A percentile compares a stretch with the other conserved stretches of the same genome.
Conservation (phyloP, 2,888 invertebrate genomes). For the Archaeoteleia sp. region DNA sequence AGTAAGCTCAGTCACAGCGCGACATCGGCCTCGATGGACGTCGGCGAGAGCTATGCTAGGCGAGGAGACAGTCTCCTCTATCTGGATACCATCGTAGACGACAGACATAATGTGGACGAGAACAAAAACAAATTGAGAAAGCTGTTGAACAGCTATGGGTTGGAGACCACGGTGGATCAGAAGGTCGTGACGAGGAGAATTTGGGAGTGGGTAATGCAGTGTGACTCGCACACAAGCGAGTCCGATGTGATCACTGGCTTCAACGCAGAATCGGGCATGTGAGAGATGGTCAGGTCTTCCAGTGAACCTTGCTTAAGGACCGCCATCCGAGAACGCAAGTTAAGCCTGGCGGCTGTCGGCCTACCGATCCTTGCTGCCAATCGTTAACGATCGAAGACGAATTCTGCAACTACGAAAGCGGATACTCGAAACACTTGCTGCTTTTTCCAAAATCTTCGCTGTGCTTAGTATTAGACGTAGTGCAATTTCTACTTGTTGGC, state of each 20-base stretch:
- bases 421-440: background rate
- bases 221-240: slow-evolving; percentile 74
- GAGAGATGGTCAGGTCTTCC: slow-evolving; percentile 64
- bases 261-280: slow-evolving; percentile 63
- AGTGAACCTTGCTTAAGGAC: slow-evolving; percentile 65
- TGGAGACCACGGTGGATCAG: slow-evolving; percentile 81
- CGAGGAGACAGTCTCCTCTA: slow-evolving; percentile 77
- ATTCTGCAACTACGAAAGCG: too few species aligned
- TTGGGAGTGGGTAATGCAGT: slow-evolving; percentile 81
- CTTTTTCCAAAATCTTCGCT: background rate
- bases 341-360: slow-evolving; percentile 56
- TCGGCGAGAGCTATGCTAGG: slow-evolving; percentile 65
- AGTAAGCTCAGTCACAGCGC: slow-evolving; percentile 75
- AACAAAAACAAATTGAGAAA: slow-evolving; percentile 77
- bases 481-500: background rate
- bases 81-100: slow-evolving; percentile 74
- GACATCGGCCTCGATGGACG: slow-evolving; percentile 76
- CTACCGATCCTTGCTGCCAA: slow-evolving; percentile 39
- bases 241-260: slow-evolving; percentile 60
- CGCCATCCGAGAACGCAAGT: slow-evolving; percentile 53
- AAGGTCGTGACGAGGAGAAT: slow-evolving; percentile 79
- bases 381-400: background rate
- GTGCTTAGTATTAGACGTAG: slow-evolving; percentile 3
- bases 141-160: slow-evolving; percentile 78
- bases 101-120: slow-evolving; percentile 77